A percentile compares a stretch with the other conserved stretches of the same genome.
Conservation (phyloP, 2,113 vertebrate genomes). For the Daboia siamensis region DNA sequence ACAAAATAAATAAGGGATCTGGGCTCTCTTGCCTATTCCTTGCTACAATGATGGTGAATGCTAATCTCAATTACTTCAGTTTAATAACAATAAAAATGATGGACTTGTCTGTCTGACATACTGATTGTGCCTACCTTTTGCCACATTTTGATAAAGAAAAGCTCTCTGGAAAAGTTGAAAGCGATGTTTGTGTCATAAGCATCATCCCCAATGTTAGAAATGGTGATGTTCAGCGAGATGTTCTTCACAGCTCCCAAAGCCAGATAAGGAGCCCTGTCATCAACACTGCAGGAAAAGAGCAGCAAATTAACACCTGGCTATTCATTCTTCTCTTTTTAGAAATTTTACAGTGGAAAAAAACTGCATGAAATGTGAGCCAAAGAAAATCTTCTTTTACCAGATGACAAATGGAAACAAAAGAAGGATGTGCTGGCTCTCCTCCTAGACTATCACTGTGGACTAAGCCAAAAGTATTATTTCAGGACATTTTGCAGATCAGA, state of each 20-base stretch:
- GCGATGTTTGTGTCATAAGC: slow-evolving; percentile 95
- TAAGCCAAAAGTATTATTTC: not conserved
- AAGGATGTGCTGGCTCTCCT: not conserved
- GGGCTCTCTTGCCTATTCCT: not conserved
- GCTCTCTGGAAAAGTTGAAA: slow-evolving; percentile 92
- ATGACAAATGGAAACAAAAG: not conserved
- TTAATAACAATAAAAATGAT: not conserved
- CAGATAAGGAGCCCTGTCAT: slow-evolving; percentile 79
- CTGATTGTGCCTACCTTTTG: slow-evolving; percentile 83
- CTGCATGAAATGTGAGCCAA: not conserved
- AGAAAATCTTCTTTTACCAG: not conserved
- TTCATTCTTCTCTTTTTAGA: not conserved
- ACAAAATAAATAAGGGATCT: not conserved
- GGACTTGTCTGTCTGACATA: not conserved
- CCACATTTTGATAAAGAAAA: slow-evolving; percentile 99
- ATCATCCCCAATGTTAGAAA: slow-evolving; percentile 90
- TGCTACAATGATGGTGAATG: not conserved
- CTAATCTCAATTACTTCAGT: not conserved
- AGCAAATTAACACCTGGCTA: slow-evolving; percentile 16
- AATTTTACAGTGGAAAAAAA: not conserved
- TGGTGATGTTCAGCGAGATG: slow-evolving; percentile 89
- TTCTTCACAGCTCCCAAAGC: slow-evolving; percentile 93
- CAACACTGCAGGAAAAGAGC: slow-evolving; percentile 64
- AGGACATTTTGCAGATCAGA: not conserved
- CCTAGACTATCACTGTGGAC: not conserved